Evolutionary conservation across 2,888 invertebrate genomes (phyloP).

Genomic region (Sarcophaga subvicina): DNA sequence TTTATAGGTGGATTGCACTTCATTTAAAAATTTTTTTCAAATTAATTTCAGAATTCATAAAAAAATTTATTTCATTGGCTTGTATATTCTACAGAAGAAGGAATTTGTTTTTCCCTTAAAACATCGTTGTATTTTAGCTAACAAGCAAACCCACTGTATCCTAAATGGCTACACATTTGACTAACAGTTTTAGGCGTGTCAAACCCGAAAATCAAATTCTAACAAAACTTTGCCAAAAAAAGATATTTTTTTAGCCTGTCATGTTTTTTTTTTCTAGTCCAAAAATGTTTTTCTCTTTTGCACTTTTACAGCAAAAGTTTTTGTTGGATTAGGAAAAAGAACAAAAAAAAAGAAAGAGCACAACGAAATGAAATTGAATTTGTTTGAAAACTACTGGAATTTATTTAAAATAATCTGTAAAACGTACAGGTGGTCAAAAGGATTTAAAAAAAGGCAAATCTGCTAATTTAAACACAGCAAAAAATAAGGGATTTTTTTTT

Average conservation of each 20-base stretch:
- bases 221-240: background rate
- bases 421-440: background rate
- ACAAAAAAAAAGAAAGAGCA: background rate
- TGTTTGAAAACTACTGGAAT: conserved; percentile 1
- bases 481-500: background rate
- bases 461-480: background rate
- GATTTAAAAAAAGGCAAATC: background rate
- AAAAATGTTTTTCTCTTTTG: background rate
- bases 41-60: too few species aligned
- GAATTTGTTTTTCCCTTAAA: background rate
- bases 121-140: background rate
- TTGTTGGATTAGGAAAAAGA: background rate
- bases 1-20: too few species aligned
- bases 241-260: background rate
- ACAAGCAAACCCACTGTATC: background rate
- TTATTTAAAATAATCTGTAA: conserved; percentile 2
- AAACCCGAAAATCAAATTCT: background rate
- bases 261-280: background rate
- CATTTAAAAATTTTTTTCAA: too few species aligned
- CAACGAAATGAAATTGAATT: background rate
- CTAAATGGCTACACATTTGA: background rate
- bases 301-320: background rate
- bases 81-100: too few species aligned
- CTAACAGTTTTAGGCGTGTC: background rate
- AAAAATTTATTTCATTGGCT: too few species aligned